These are phyloP conservation scores for Gadopsis bispinosus DNA, from an alignment of 2,797 vertebrate genomes.

Conservation along the genomic window DNA sequence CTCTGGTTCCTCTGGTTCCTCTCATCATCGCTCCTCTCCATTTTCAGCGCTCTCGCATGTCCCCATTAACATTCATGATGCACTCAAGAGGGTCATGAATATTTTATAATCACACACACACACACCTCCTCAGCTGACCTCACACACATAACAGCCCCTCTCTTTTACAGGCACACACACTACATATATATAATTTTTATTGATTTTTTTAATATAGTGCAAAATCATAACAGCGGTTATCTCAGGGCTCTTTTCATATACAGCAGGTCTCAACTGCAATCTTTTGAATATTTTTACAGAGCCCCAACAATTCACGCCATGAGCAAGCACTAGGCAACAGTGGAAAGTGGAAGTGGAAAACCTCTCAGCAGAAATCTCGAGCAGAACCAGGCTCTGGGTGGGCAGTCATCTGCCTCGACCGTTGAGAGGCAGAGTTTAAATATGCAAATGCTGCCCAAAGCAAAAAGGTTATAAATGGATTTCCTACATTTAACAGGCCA, in stretches of 20 bases:
- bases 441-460: neutral
- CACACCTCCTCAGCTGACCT: slow-evolving; percentile 58
- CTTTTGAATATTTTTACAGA: too few species aligned
- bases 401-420: too few species aligned
- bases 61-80: slow-evolving; percentile 72
- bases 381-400: too few species aligned
- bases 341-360: too few species aligned
- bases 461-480: neutral
- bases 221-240: too few species aligned
- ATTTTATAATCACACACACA: slow-evolving; percentile 44
- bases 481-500: neutral
- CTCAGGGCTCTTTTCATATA: too few species aligned
- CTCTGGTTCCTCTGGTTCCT: slow-evolving; percentile 5
- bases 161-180: slow-evolving; percentile 3
- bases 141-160: slow-evolving; percentile 59
- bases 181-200: too few species aligned
- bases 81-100: slow-evolving; percentile 67
- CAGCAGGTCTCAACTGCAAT: too few species aligned
- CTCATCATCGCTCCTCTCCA: slow-evolving; percentile 14
- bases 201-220: too few species aligned
- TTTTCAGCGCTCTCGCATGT: slow-evolving; percentile 56
- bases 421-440: neutral
- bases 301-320: too few species aligned
- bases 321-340: too few species aligned
- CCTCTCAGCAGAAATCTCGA: too few species aligned